phyloP scores from a whole-genome alignment of 2,888 invertebrate genomes.

The Lathronympha strigana region DNA sequence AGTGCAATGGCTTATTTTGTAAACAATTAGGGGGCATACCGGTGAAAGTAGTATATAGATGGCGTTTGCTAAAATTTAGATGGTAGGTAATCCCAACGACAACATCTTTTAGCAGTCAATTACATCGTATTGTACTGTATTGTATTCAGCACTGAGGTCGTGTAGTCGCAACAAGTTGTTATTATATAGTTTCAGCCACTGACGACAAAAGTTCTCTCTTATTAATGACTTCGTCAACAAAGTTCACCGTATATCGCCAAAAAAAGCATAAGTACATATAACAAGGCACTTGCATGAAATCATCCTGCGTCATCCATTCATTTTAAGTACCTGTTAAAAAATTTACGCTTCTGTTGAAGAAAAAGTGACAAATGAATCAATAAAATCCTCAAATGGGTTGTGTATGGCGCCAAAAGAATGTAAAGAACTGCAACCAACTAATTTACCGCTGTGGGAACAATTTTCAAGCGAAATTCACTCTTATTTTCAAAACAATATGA shows the following conservation, averaged over 20 bases:
- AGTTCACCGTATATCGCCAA: neutral
- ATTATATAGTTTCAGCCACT: too few relatives aligned
- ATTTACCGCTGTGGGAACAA: neutral
- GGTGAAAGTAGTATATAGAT: too few relatives aligned
- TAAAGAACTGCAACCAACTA: conserved; percentile 43
- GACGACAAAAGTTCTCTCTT: too few relatives aligned
- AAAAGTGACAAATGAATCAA: conserved; percentile 58
- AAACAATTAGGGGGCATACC: too few relatives aligned
- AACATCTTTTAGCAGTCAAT: too few relatives aligned
- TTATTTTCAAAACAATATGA: conserved; percentile 9
- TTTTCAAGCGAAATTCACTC: conserved; percentile 37
- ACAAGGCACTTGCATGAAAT: neutral
- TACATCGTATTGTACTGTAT: too few relatives aligned
- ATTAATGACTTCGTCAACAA: neutral
- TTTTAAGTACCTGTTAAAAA: conserved; percentile 32
- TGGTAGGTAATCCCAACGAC: too few relatives aligned
- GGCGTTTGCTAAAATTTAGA: too few relatives aligned
- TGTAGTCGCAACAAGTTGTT: too few relatives aligned
- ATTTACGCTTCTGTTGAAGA: conserved; percentile 34
- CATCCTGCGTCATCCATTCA: conserved; percentile 4
- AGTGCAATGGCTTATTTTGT: too few relatives aligned
- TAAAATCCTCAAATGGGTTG: conserved; percentile 54
- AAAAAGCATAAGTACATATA: neutral
- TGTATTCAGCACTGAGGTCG: too few relatives aligned
- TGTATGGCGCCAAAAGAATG: conserved; percentile 68